These are phyloP conservation scores for Neodiprion lecontei DNA, from an alignment of 1,140 invertebrate species.

Conservation along the genomic window DNA sequence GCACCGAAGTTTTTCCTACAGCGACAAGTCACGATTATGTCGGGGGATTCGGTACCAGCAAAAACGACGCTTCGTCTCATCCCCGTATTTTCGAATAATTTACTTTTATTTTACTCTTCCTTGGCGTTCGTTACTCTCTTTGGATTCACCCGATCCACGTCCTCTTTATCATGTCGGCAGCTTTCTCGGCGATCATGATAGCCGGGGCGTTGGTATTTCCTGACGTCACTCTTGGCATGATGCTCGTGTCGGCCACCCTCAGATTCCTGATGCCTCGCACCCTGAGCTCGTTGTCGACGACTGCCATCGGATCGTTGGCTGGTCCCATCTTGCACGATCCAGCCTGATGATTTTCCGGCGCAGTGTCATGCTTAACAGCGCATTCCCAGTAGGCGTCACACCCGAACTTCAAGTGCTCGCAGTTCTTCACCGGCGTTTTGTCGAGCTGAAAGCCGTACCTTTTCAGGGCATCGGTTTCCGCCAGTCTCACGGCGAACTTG, in stretches of 20 bases:
- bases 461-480: slow-evolving; percentile 71
- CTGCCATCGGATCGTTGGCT: slow-evolving; percentile 69
- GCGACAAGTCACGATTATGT: too few species aligned
- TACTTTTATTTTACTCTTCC: too few species aligned
- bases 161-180: slow-evolving; percentile 78
- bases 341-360: slow-evolving; percentile 85
- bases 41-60: too few species aligned
- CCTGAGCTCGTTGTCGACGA: slow-evolving; percentile 74
- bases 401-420: slow-evolving; percentile 74
- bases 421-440: slow-evolving; percentile 73
- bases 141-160: slow-evolving; percentile 63
- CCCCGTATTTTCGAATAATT: too few species aligned
- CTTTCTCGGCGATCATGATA: slow-evolving; percentile 86
- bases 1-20: too few species aligned
- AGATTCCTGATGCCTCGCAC: slow-evolving; percentile 75
- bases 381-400: slow-evolving; percentile 85
- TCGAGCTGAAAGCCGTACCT: slow-evolving; percentile 77
- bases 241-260: slow-evolving; percentile 78
- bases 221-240: slow-evolving; percentile 78
- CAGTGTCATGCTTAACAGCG: slow-evolving; percentile 75
- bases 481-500: slow-evolving; percentile 73
- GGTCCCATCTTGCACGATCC: slow-evolving; percentile 85
- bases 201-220: slow-evolving; percentile 84
- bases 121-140: too few species aligned
- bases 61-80: too few species aligned